Conservation (phyloP, 2,888 invertebrate species). For the Alviniconcha strummeri region DNA sequence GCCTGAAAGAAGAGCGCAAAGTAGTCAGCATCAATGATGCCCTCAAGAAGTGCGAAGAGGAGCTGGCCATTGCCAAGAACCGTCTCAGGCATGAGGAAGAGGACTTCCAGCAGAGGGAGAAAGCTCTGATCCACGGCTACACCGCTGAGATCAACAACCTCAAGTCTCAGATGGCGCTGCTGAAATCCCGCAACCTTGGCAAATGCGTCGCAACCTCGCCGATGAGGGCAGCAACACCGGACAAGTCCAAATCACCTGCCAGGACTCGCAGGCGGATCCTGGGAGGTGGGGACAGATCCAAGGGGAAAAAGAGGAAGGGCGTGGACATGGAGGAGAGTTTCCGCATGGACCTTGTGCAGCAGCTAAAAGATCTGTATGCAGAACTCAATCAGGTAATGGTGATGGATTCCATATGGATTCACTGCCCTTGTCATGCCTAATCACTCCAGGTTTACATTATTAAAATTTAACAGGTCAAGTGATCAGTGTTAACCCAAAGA, state of each 20-base stretch:
- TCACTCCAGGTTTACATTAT: too few species aligned
- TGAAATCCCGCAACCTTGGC: conserved; percentile 27
- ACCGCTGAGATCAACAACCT: conserved; percentile 60
- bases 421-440: too few species aligned
- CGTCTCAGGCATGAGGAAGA: conserved; percentile 53
- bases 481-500: too few species aligned
- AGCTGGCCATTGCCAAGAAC: conserved; percentile 43
- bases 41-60: conserved; percentile 37
- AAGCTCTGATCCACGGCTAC: conserved; percentile 65
- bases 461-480: too few species aligned
- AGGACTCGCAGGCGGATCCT: neutral
- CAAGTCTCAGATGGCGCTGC: conserved; percentile 52
- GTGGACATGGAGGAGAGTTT: conserved; percentile 34
- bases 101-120: conserved; percentile 58
- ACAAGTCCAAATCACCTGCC: conserved; percentile 9
- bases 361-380: conserved; percentile 47
- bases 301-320: conserved; percentile 40
- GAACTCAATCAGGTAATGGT: conserved; percentile 48
- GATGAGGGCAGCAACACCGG: conserved; percentile 7
- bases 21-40: conserved; percentile 41
- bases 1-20: conserved; percentile 33
- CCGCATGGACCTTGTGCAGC: conserved; percentile 45
- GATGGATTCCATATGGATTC: neutral
- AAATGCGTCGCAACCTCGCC: conserved; percentile 22
- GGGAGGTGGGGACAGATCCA: conserved; percentile 29